Evolutionary conservation across 92 coral and sea anemone genomes (phyloP).

Genomic region (Ricordea florida): DNA sequence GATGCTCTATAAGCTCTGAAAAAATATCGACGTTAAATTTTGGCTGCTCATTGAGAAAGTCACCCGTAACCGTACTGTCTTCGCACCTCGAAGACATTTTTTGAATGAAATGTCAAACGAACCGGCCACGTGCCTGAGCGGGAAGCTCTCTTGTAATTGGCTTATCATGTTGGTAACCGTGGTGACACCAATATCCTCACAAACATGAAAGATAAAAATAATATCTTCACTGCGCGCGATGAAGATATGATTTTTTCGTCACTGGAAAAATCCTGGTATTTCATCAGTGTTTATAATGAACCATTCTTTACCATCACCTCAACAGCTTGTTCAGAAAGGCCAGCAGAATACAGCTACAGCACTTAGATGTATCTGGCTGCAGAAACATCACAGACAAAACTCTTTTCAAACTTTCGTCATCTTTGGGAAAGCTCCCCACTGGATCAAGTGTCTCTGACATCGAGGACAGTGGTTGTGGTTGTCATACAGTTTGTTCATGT

Average conservation of each 20-base stretch:
- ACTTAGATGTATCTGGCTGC: conserved; percentile 92
- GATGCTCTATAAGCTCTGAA: too few species aligned
- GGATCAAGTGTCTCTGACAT: conserved; percentile 67
- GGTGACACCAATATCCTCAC: too few species aligned
- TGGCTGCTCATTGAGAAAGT: too few species aligned
- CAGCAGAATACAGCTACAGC: conserved; percentile 69
- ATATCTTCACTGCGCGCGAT: too few species aligned
- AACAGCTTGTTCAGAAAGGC: conserved; percentile 84
- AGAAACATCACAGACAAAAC: conserved; percentile 90
- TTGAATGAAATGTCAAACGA: too few species aligned
- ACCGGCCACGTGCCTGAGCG: too few species aligned
- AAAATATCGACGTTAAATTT: too few species aligned
- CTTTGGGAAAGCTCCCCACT: conserved; percentile 61
- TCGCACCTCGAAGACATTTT: too few species aligned
- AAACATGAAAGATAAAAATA: too few species aligned
- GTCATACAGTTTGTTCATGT: conserved; percentile 73
- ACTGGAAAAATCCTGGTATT: neutral
- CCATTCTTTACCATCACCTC: neutral
- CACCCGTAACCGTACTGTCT: too few species aligned
- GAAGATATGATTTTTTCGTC: neutral
- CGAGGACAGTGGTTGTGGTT: conserved; percentile 76
- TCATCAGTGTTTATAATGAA: neutral
- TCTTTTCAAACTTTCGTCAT: conserved; percentile 74
- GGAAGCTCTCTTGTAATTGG: too few species aligned
- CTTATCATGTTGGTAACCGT: too few species aligned